phyloP scores from a whole-genome alignment of 2,113 vertebrate genomes.

The Ifrita kowaldi region DNA sequence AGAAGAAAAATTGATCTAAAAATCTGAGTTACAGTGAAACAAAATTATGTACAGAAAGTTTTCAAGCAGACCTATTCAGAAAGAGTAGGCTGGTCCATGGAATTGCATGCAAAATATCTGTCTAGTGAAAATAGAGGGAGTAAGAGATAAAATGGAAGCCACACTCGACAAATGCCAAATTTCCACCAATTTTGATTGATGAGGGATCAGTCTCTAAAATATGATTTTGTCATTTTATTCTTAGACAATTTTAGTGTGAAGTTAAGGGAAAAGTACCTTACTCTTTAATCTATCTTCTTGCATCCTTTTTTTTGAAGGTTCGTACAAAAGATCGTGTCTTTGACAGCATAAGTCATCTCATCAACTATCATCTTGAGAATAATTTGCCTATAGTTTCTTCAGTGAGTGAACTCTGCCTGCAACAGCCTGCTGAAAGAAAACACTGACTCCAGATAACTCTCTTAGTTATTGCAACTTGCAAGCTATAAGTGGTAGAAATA shows the following conservation, averaged over 20 bases:
- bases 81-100: background rate
- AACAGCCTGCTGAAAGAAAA: constrained; percentile 87
- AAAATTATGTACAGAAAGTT: background rate
- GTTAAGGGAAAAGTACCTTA: background rate
- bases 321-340: constrained; percentile 96
- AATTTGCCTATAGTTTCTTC: constrained; percentile 93
- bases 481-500: background rate
- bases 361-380: constrained; percentile 93
- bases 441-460: constrained; percentile 70
- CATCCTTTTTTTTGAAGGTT: constrained; percentile 76
- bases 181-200: background rate
- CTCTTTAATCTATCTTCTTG: background rate
- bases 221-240: background rate
- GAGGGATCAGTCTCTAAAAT: background rate
- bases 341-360: constrained; percentile 96
- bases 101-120: background rate
- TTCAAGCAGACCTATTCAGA: background rate
- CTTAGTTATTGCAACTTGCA: background rate
- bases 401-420: constrained; percentile 94
- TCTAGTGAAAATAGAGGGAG: background rate
- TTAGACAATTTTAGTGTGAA: background rate
- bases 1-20: background rate
- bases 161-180: background rate
- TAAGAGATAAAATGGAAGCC: background rate
- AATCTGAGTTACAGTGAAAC: background rate